Base-by-base conservation (phyloP, 2,888 invertebrate genomes). In the Micropterix aruncella region DNA sequence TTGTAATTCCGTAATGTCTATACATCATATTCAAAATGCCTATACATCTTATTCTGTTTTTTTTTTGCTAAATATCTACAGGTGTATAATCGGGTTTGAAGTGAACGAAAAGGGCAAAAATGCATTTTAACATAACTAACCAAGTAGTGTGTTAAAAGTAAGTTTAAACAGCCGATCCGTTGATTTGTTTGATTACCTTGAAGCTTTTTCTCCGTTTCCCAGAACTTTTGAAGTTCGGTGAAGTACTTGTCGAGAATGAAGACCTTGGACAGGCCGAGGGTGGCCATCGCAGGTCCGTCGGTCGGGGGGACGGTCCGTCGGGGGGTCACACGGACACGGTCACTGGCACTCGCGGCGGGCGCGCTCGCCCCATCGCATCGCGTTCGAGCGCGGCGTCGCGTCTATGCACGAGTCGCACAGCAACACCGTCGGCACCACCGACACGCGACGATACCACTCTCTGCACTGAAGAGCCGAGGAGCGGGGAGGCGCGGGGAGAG, bases 181-280 rank as follows among this genome's bases (percentile, higher is more conserved):
- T 39, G 19, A 40, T 19, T 41, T 7, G 9, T 50, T 50, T 54
- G 58, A 78, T 79, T 80, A 92, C 94, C 94, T 83, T 90, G 88
- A 61, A 91, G 75, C 72, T 91, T 91, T 74, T 92, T 91, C 70
- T 94, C 94, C 51, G 91, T 90, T 72, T 92, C 91, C 89, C 92
- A 90, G 74, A 92, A 90, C 74, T 93, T 93, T 67, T 91, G 91
- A 68, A 94, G 77, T 73, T 93, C 93, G 55, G 90, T 91, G 73
- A 93, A 93, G 73, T 93, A 93, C 70, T 93, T 93, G 82, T 93
- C 93, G 78, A 93, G 80, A 67, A 93, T 93, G 80, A 92, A 93
- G 70, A 92, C 92, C 77, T 93, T 93, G 65, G 91, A 91, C 60
- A 92, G 84, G 76, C 92, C 92, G 74, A 92, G 79, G 70, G 91